Evolutionary conservation across 53 echinoderm and acorn worm genomes (phyloP).

Genomic region (Mesocentrotus franciscanus): DNA sequence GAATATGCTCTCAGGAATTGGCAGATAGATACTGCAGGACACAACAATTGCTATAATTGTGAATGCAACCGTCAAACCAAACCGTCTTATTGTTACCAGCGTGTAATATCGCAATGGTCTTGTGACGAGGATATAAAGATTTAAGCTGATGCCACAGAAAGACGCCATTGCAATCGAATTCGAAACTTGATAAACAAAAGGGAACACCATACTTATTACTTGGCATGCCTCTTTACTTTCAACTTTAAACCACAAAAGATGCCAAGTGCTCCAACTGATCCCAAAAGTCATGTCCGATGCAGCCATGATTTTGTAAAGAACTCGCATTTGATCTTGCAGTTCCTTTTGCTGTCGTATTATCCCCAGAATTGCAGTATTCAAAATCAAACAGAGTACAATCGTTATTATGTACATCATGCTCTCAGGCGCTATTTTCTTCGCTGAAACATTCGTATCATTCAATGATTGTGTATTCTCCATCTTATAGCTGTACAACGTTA

Average conservation of each 20-base stretch:
- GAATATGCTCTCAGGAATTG: not conserved
- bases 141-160: not conserved
- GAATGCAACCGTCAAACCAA: not conserved
- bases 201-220: not conserved
- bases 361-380: not conserved
- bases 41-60: not conserved
- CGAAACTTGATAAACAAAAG: not conserved
- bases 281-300: not conserved
- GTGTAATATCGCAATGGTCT: conserved; percentile 10
- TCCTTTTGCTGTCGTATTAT: not conserved
- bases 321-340: not conserved
- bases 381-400: not conserved
- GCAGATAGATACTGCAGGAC: not conserved
- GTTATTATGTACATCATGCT: not conserved
- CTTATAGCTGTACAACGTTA: not conserved
- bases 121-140: conserved; percentile 7
- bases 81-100: not conserved
- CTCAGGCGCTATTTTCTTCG: not conserved
- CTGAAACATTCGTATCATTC: not conserved
- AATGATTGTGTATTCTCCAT: not conserved
- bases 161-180: not conserved
- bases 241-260: not conserved
- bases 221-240: not conserved
- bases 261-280: not conserved
- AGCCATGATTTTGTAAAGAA: not conserved